Evolutionary conservation across 2,888 invertebrate species (phyloP).

Genomic region (Drosophila ezoana): DNA sequence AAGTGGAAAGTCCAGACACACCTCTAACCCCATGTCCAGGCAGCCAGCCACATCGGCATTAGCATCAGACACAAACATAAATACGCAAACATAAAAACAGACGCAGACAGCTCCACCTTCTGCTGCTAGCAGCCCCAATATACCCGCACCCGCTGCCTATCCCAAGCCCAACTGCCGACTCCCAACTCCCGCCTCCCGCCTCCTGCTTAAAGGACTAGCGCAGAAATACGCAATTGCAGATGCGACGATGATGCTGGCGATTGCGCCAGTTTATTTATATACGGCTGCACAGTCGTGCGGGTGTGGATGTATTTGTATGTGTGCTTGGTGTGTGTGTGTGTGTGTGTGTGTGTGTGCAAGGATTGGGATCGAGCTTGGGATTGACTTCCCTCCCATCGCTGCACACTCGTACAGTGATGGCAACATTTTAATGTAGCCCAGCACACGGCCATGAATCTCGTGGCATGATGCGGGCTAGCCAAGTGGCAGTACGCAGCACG

Average conservation of each 20-base stretch:
- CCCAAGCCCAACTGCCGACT: neutral
- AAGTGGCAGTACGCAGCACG: conserved; percentile 20
- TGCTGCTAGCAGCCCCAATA: conserved; percentile 19
- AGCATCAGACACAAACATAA: conserved; percentile 64
- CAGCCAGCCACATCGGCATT: conserved; percentile 52
- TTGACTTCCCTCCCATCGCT: conserved; percentile 18
- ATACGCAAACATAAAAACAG: conserved; percentile 55
- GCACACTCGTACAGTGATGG: conserved; percentile 38
- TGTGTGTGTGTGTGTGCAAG: conserved; percentile 1
- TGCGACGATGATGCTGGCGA: conserved; percentile 76
- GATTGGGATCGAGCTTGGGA: conserved; percentile 20
- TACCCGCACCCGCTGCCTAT: conserved; percentile 1
- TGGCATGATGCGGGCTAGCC: conserved; percentile 51
- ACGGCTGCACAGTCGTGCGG: conserved; percentile 33
- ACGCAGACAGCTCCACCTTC: conserved; percentile 54
- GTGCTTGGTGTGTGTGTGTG: neutral
- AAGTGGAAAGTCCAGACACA: conserved; percentile 77
- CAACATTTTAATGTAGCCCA: conserved; percentile 73
- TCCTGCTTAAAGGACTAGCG: conserved; percentile 36
- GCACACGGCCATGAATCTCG: conserved; percentile 65
- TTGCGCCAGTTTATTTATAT: conserved; percentile 78
- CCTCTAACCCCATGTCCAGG: conserved; percentile 58
- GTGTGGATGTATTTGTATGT: neutral
- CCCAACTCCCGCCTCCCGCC: conserved; percentile 9
- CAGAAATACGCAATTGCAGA: conserved; percentile 76